Conservation (phyloP, 2,797 vertebrate genomes). For the Protonibea diacanthus region DNA sequence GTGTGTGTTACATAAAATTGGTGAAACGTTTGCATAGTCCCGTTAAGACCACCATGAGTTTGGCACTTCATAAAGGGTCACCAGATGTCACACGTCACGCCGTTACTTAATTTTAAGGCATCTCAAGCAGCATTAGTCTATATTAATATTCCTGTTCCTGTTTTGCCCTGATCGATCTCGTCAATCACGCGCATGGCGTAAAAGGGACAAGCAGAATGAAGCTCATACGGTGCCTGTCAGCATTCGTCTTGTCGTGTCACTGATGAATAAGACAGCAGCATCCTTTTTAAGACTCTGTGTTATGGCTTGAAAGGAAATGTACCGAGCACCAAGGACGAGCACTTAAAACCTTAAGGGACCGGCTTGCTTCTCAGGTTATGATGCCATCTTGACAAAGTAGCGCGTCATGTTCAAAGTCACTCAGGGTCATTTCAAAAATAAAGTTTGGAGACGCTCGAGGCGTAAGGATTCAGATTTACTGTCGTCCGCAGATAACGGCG, state of each 20-base stretch:
- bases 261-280: slow-evolving; percentile 26
- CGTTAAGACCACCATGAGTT: neutral
- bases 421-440: slow-evolving; percentile 42
- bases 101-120: too few species aligned
- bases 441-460: slow-evolving; percentile 20
- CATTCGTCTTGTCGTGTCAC: slow-evolving; percentile 38
- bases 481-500: slow-evolving; percentile 5
- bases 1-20: neutral
- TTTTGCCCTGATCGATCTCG: neutral
- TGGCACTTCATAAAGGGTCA: too few species aligned
- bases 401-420: slow-evolving; percentile 44
- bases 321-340: slow-evolving; percentile 17
- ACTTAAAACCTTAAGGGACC: slow-evolving; percentile 45
- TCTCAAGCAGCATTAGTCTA: too few species aligned
- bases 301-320: slow-evolving; percentile 24
- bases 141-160: neutral
- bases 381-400: slow-evolving; percentile 59
- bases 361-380: slow-evolving; percentile 41
- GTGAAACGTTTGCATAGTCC: too few species aligned
- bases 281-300: slow-evolving; percentile 13
- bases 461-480: slow-evolving; percentile 10
- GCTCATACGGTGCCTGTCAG: slow-evolving; percentile 11
- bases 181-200: neutral
- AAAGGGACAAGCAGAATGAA: slow-evolving; percentile 9
- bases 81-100: too few species aligned